Evolutionary conservation across 1,140 invertebrate species (phyloP), one percentile per base, ranked within the genome.

Genomic region (Bombyx mandarina): DNA sequence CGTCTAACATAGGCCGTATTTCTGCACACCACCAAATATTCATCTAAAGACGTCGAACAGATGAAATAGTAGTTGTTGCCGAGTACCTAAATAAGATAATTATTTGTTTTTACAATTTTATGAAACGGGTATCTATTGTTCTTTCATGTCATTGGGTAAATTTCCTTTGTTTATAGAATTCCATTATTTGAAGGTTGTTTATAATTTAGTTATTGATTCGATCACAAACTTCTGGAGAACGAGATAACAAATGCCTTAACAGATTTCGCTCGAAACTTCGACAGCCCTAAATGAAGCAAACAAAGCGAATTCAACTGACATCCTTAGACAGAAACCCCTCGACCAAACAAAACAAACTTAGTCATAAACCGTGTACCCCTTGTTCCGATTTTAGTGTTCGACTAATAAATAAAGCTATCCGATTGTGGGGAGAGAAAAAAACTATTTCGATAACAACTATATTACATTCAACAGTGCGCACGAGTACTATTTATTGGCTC

Each of bases 351-450:
- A 71, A 77, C 66, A 77, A 79, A 76, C 65, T 78, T 63, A 62
- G 58, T 78, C 72, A 70, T 82, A 83, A 83, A 80, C 71, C 67
- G 60, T 64, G 60, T 64, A 66, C 75, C 82, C 82, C 73, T 72
- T 71, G 73, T 69, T 62, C 65, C 66, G 61, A 71, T 76, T 79
- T 79, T 81, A 79, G 73, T 82, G 69, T 75, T 73, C 66, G 57
- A 75, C 71, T 63, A 80, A 82, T 82, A 84, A 86, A 86, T 83
- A 82, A 83, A 78, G 62, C 79, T 69, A 78, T 69, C 67, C 64
- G 68, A 77, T 76, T 77, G 75, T 72, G 69, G 76, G 73, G 68
- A 57, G 55, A 56, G 46, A 56, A 10, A 49, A 49, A 56, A 49
- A 56, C 3, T 7, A 42, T 53, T 53, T 72, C 71, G 66, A 77